A percentile compares a stretch with the other conserved stretches of the same genome.
Conservation (phyloP, 2,888 invertebrate species). For the Temnothorax ravouxi region DNA sequence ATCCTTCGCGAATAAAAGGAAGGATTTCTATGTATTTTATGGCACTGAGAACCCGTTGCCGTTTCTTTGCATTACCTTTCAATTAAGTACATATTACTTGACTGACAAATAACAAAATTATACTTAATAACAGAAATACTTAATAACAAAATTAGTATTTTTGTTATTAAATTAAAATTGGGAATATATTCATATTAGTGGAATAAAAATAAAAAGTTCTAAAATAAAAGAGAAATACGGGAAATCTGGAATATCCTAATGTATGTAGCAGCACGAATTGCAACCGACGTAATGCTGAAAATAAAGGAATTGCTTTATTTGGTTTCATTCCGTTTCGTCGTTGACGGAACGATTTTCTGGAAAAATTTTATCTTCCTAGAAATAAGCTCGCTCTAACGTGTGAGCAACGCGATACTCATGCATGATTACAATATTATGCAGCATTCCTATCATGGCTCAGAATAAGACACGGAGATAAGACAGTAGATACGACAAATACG, state of each 20-base stretch:
- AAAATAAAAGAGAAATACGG: not conserved
- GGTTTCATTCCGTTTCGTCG: constrained; percentile 35
- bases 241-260: not conserved
- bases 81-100: not conserved
- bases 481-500: constrained; percentile 55
- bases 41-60: not conserved
- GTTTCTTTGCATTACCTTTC: not conserved
- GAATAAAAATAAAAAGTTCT: not conserved
- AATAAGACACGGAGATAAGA: constrained; percentile 65
- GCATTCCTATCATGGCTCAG: constrained; percentile 45
- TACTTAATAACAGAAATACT: no score
- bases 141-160: not conserved
- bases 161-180: not conserved
- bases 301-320: constrained; percentile 38
- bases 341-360: not conserved
- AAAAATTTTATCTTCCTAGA: constrained; percentile 46
- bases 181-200: not conserved
- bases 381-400: constrained; percentile 39
- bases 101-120: no score
- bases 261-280: not conserved
- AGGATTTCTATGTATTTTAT: not conserved
- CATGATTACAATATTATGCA: constrained; percentile 63
- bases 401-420: constrained; percentile 60
- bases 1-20: not conserved
- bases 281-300: not conserved